Conservation (phyloP, 2,888 invertebrate species). For the Drosophila yooni region DNA sequence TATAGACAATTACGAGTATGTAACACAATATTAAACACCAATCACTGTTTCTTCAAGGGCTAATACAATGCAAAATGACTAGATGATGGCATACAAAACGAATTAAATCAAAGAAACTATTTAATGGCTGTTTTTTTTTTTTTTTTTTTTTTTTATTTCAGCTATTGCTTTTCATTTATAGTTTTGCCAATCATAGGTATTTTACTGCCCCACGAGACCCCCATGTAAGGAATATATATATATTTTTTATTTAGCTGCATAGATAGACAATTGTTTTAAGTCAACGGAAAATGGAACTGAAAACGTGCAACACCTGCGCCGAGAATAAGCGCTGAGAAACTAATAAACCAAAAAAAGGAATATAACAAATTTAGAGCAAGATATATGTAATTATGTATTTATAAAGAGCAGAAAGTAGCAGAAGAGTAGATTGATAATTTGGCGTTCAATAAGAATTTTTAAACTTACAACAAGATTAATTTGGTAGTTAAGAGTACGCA, state of each 20-base stretch:
- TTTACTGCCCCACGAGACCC: slow-evolving; percentile 29
- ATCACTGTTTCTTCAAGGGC: slow-evolving; percentile 81
- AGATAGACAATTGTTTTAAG: slow-evolving; percentile 17
- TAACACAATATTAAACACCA: slow-evolving; percentile 84
- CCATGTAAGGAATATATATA: slow-evolving; percentile 11
- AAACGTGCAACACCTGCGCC: slow-evolving; percentile 82
- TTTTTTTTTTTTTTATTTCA: neutral
- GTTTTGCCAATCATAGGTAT: slow-evolving; percentile 56
- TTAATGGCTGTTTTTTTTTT: neutral
- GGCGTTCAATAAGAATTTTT: slow-evolving; percentile 68
- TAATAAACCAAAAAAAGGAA: slow-evolving; percentile 21
- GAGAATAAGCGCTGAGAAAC: slow-evolving; percentile 49
- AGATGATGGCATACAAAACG: slow-evolving; percentile 76
- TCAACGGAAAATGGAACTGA: slow-evolving; percentile 71
- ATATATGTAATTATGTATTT: slow-evolving; percentile 46
- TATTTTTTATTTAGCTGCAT: slow-evolving; percentile 4
- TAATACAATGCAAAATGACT: slow-evolving; percentile 78
- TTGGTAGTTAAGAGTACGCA: slow-evolving; percentile 72
- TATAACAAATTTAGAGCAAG: slow-evolving; percentile 43
- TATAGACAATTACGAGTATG: slow-evolving; percentile 81
- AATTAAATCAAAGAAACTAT: slow-evolving; percentile 50
- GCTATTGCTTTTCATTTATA: slow-evolving; percentile 26
- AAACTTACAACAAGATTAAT: slow-evolving; percentile 74
- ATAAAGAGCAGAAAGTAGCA: slow-evolving; percentile 67
- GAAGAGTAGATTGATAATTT: slow-evolving; percentile 73